phyloP scores from a whole-genome alignment of 2,888 invertebrate species.

The Aphidoletes aphidimyza region DNA sequence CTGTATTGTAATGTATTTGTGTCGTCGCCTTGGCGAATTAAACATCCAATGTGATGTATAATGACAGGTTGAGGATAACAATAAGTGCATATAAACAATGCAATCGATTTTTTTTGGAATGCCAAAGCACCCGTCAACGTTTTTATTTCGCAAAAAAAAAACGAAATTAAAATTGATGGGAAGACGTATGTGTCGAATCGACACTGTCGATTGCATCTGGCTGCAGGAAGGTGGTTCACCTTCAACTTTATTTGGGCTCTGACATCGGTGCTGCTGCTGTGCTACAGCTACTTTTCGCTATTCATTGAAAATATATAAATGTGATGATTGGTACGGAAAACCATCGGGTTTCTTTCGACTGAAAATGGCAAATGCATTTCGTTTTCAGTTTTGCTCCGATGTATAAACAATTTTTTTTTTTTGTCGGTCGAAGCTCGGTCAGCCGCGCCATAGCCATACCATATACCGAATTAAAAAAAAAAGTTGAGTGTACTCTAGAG shows the following conservation, averaged over 20 bases:
- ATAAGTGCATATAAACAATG: not conserved
- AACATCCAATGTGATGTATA: not conserved
- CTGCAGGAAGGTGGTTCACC: constrained; percentile 39
- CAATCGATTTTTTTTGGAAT: not conserved
- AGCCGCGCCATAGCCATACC: too few relatives aligned
- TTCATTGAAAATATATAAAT: too few relatives aligned
- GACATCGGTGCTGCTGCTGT: too few relatives aligned
- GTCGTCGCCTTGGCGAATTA: not conserved
- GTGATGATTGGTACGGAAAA: too few relatives aligned
- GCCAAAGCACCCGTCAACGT: constrained; percentile 22
- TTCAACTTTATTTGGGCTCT: not conserved
- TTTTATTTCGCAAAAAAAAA: too few relatives aligned
- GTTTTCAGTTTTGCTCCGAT: too few relatives aligned
- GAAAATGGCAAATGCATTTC: not conserved
- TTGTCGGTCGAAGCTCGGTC: too few relatives aligned
- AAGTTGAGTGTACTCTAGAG: too few relatives aligned
- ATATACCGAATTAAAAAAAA: too few relatives aligned
- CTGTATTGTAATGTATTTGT: not conserved
- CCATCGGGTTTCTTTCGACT: too few relatives aligned
- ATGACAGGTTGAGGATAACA: not conserved
- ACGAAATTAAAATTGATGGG: constrained; percentile 37
- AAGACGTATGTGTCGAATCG: constrained; percentile 1
- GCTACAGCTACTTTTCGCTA: too few relatives aligned
- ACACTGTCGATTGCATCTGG: not conserved
- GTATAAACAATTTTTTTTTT: too few relatives aligned